Conservation (phyloP, 1,140 invertebrate species). For the Lasioglossum albipes region DNA sequence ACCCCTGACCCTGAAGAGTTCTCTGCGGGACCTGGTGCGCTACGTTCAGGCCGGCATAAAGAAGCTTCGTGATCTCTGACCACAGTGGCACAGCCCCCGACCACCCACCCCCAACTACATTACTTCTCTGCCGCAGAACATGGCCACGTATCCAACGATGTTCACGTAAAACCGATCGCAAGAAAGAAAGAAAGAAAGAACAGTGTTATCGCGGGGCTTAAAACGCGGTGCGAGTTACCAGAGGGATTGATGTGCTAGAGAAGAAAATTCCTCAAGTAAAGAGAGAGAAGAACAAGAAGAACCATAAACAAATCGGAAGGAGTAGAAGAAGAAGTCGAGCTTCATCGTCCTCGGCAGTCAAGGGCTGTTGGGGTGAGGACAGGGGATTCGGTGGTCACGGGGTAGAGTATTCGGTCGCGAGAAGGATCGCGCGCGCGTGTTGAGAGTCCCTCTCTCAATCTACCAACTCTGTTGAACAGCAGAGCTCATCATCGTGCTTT, state of each 20-base stretch:
- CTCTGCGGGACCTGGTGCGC: constrained; percentile 86
- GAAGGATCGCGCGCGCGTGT: neutral
- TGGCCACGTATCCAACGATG: constrained; percentile 76
- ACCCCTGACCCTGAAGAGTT: constrained; percentile 87
- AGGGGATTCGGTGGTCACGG: constrained; percentile 13
- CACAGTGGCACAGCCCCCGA: constrained; percentile 80
- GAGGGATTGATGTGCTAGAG: neutral
- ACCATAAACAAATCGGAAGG: neutral
- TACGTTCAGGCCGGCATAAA: constrained; percentile 88
- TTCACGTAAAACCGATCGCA: constrained; percentile 67
- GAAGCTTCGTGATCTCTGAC: constrained; percentile 80
- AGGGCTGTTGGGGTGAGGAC: neutral
- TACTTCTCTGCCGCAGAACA: constrained; percentile 77
- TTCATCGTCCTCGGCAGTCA: no score
- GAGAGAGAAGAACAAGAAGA: neutral
- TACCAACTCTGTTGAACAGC: neutral
- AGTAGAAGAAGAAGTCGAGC: no score
- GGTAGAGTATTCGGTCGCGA: neutral
- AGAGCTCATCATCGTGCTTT: no score
- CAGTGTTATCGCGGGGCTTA: neutral
- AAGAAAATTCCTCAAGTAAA: neutral
- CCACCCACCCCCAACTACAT: constrained; percentile 79
- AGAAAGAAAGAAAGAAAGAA: neutral
- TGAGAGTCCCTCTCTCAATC: constrained; percentile 7
- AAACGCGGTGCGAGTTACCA: neutral